phyloP scores from a whole-genome alignment of 2,113 vertebrate species.

The Chloebia gouldiae region DNA sequence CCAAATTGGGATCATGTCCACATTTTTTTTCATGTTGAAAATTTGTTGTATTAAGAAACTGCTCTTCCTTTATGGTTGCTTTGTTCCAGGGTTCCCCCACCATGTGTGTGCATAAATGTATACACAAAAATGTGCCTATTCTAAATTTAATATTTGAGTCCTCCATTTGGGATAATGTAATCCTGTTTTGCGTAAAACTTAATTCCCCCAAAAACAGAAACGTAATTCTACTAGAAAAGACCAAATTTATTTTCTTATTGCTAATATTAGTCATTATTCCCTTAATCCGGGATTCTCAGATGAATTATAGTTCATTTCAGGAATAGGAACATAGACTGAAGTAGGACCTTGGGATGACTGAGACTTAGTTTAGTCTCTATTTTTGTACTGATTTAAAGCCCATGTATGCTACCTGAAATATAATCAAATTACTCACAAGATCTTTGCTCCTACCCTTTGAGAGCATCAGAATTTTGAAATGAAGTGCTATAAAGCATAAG shows the following conservation, averaged over 20 bases:
- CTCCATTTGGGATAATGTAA: not conserved
- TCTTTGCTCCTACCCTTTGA: not conserved
- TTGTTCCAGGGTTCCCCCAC: not conserved
- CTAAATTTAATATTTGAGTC: not conserved
- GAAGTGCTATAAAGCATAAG: not conserved
- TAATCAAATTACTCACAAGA: not conserved
- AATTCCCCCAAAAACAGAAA: not conserved
- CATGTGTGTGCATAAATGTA: accelerated
- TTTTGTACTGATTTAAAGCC: not conserved
- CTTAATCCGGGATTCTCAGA: not conserved
- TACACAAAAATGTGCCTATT: not conserved
- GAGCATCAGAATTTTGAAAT: not conserved
- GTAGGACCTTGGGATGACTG: not conserved
- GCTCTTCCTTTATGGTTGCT: not conserved
- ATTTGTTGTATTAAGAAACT: not conserved
- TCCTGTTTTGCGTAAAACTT: not conserved
- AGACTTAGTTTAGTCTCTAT: not conserved
- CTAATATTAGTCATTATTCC: not conserved
- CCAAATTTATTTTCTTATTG: not conserved
- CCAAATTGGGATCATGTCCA: not conserved
- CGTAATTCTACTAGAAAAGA: not conserved
- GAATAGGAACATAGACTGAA: not conserved
- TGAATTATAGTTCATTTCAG: not conserved
- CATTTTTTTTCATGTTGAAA: not conserved
- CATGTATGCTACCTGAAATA: not conserved